Evolutionary conservation across 2,797 vertebrate species (phyloP).

Genomic region (Mallotus villosus): DNA sequence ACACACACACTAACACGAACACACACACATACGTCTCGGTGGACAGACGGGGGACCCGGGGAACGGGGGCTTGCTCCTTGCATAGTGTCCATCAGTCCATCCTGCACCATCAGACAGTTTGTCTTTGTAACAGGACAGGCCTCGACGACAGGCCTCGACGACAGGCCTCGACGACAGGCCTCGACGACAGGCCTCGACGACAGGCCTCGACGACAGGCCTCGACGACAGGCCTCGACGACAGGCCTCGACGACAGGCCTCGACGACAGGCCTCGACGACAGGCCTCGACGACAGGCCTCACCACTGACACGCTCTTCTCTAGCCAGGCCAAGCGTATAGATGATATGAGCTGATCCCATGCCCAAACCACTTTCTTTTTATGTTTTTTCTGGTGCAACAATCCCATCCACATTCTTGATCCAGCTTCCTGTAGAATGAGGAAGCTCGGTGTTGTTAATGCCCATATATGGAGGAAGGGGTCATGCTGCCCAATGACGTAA

Average conservation of each 20-base stretch:
- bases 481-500: constrained; percentile 33
- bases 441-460: background rate
- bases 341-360: background rate
- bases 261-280: constrained; percentile 55
- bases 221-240: constrained; percentile 50
- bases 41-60: background rate
- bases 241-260: constrained; percentile 64
- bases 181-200: constrained; percentile 53
- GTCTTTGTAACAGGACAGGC: constrained; percentile 41
- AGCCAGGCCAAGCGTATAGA: background rate
- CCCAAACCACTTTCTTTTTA: background rate
- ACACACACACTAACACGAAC: background rate
- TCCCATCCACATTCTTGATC: no score
- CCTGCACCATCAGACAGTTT: constrained; percentile 53
- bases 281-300: constrained; percentile 47
- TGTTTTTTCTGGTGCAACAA: background rate
- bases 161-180: constrained; percentile 63
- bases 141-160: constrained; percentile 37
- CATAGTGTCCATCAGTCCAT: constrained; percentile 58
- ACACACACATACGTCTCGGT: background rate
- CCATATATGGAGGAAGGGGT: constrained; percentile 34
- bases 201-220: constrained; percentile 64
- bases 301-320: background rate
- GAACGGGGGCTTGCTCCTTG: constrained; percentile 49
- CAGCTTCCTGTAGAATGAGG: no score